These are phyloP conservation scores for Ciconia stormi DNA, from an alignment of 2,113 vertebrate genomes.

Conservation along the genomic window DNA sequence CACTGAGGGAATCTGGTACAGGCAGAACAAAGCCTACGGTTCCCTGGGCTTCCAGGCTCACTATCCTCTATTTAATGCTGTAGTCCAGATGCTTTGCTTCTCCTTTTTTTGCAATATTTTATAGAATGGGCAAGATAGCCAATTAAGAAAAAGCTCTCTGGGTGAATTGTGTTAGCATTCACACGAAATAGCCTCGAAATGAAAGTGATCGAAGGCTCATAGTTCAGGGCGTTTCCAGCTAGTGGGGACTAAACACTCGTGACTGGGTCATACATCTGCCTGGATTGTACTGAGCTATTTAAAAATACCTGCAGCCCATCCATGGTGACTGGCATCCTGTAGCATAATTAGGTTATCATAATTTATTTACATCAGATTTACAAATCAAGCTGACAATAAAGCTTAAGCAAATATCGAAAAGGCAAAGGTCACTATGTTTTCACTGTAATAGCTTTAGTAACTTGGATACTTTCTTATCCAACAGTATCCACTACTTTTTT, in stretches of 20 bases:
- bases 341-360: background rate
- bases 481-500: background rate
- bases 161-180: background rate
- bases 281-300: background rate
- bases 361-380: background rate
- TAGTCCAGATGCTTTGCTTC: background rate
- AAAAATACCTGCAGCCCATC: background rate
- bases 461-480: background rate
- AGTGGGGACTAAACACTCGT: fast-evolving
- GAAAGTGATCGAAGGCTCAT: background rate
- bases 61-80: background rate
- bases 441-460: background rate
- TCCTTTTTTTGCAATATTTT: background rate
- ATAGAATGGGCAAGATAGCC: background rate
- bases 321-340: background rate
- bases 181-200: background rate
- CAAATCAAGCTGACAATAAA: background rate
- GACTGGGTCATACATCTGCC: background rate
- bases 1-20: background rate
- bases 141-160: background rate
- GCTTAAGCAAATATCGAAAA: background rate
- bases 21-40: background rate
- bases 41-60: background rate
- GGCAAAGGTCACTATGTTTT: background rate
- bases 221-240: background rate